Evolutionary conservation across 2,888 invertebrate genomes (phyloP).

Genomic region (Sphaeridia pumilis): DNA sequence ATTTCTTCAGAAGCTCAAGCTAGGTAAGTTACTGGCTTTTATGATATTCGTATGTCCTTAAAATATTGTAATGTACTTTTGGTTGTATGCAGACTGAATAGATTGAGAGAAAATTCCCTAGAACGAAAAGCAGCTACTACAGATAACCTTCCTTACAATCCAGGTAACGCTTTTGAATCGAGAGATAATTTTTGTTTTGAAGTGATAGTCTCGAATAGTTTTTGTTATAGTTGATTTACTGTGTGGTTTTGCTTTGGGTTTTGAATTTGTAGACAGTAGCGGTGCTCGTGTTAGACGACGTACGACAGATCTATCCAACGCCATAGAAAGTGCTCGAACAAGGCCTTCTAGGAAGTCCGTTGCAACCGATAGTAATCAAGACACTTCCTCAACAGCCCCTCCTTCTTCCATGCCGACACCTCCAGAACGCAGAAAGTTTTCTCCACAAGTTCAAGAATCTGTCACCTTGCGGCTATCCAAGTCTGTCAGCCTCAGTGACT

Average conservation of each 20-base stretch:
- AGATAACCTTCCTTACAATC: constrained; percentile 5
- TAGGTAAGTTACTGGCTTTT: constrained; percentile 20
- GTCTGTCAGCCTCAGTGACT: constrained; percentile 27
- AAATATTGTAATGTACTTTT: no score
- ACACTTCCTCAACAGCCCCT: not conserved
- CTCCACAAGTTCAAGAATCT: constrained; percentile 9
- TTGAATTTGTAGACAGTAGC: not conserved
- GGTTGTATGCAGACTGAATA: constrained; percentile 15
- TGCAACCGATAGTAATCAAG: not conserved
- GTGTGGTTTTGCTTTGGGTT: not conserved
- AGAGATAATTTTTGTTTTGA: no score
- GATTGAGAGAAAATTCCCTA: constrained; percentile 5
- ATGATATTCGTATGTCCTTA: no score
- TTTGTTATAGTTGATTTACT: constrained; percentile 4
- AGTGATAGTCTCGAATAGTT: no score
- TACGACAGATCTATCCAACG: constrained; percentile 32
- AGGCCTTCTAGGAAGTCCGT: not conserved
- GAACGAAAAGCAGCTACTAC: constrained; percentile 13
- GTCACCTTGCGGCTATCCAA: constrained; percentile 28
- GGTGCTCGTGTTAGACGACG: constrained; percentile 20
- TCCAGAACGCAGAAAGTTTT: constrained; percentile 10
- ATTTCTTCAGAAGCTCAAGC: constrained; percentile 35
- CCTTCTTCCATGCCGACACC: constrained; percentile 9
- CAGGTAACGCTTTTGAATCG: no score
- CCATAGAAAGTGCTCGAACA: constrained; percentile 10